Conservation (phyloP, 2,113 vertebrate species). For the Accipiter cooperii region DNA sequence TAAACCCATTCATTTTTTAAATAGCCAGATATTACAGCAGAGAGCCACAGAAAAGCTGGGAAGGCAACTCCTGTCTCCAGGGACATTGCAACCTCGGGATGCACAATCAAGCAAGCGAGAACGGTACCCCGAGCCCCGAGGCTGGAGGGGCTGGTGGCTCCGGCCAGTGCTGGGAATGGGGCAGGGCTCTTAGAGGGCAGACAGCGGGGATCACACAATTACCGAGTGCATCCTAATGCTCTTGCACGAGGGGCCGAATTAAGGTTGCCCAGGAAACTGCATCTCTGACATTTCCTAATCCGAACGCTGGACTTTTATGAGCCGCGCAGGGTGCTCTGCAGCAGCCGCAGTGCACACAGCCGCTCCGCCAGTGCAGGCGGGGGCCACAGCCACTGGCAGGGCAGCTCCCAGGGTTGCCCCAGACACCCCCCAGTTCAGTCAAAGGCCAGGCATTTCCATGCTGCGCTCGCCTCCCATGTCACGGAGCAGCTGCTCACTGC, state of each 20-base stretch:
- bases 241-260: background rate
- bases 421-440: accelerated
- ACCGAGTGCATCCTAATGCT: background rate
- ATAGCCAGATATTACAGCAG: background rate
- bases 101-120: accelerated
- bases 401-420: background rate
- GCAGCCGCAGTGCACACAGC: background rate
- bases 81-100: accelerated
- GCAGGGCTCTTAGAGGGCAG: background rate
- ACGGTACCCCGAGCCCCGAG: accelerated
- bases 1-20: background rate
- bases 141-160: background rate
- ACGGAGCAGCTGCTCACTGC: accelerated
- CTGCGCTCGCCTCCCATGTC: accelerated
- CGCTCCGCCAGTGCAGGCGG: accelerated
- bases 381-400: accelerated
- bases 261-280: background rate
- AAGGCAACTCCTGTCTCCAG: background rate
- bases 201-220: background rate
- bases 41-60: background rate
- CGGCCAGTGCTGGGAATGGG: background rate
- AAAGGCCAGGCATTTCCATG: background rate
- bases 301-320: accelerated
- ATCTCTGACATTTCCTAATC: background rate
- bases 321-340: accelerated